Base-by-base conservation (phyloP, 2,888 invertebrate genomes). In the Amaurobius ferox region DNA sequence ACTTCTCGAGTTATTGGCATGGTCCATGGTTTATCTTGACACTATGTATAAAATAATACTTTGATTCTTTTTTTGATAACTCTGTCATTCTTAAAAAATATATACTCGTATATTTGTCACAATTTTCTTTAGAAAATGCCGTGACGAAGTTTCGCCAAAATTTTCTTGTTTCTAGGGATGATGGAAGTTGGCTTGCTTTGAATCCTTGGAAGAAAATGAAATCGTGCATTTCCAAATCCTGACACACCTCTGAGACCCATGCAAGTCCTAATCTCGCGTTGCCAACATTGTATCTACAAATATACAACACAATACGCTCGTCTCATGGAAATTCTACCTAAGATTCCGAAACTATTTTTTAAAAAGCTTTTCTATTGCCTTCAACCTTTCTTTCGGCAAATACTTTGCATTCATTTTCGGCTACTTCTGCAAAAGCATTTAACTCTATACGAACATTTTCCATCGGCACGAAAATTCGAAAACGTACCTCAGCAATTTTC, bases 381-480 rank as follows among this genome's bases (percentile, higher is more conserved):
- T 16, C 19, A 23, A 23, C 23, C 55, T 55, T 23, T 23, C 23
- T 23, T 55, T 55, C 16, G 23, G 5, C 19, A 16, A 55, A 55
- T 23, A 55, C 55, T 55, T 55, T 55, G 11, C 55, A 55, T 55
- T 55, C 55, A 55, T 30, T 64, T 64, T 30, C 64, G 11, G 23
- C 29, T 30, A 64, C 64, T 30, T 30, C 29, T 64, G 29, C 30
- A 29, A 13, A 44, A 44, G 74, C 64, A 76, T 76, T 76, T 76
- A 66, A 76, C 44, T 23, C 64, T 29, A 29, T 62, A 35, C 39
- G 26, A 62, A 62, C 35, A 29, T 68, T 55, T 55, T 73, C 66
- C 73, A 67, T 80, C 80, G 80, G 80, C 80, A 73, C 61, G 73
- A 80, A 72, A 79, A 64, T 79, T 71, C 72, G 44, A 30, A 72